Percentiles rank a stretch among this genome's conserved stretches.
phyloP scores from a whole-genome alignment of 2,113 vertebrate species.

The Callocephalon fimbriatum region DNA sequence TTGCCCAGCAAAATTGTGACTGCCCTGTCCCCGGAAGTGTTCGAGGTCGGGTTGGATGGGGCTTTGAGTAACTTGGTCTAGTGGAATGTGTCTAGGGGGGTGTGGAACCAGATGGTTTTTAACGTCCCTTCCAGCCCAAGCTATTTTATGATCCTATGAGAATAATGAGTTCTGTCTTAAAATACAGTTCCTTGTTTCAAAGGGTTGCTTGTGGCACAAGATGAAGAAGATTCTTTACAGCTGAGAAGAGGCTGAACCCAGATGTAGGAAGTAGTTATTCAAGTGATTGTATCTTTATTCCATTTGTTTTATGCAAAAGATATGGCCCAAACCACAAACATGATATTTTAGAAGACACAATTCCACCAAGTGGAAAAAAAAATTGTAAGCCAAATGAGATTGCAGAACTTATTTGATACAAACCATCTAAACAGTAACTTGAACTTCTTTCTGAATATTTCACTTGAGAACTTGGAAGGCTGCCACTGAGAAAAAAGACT shows the following conservation, averaged over 20 bases:
- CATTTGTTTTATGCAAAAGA: not conserved
- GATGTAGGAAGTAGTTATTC: not conserved
- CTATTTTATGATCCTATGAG: not conserved
- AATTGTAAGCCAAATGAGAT: not conserved
- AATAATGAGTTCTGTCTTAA: not conserved
- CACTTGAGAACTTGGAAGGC: not conserved
- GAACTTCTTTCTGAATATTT: not conserved
- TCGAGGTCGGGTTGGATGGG: not conserved
- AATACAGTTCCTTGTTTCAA: not conserved
- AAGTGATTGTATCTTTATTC: not conserved
- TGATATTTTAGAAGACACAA: not conserved
- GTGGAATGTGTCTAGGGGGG: not conserved
- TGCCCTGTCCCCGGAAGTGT: not conserved
- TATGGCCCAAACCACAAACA: not conserved
- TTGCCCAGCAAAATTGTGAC: not conserved
- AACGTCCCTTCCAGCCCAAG: not conserved
- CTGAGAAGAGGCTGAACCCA: not conserved
- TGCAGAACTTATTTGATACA: not conserved
- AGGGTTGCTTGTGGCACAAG: not conserved
- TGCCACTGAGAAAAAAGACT: not conserved
- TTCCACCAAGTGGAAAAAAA: not conserved
- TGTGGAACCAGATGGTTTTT: no score
- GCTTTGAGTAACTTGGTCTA: not conserved
- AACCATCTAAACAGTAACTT: not conserved
- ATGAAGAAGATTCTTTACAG: conserved; percentile 21